Conservation (phyloP, 2,888 invertebrate species). For the Harpalus rufipes region DNA sequence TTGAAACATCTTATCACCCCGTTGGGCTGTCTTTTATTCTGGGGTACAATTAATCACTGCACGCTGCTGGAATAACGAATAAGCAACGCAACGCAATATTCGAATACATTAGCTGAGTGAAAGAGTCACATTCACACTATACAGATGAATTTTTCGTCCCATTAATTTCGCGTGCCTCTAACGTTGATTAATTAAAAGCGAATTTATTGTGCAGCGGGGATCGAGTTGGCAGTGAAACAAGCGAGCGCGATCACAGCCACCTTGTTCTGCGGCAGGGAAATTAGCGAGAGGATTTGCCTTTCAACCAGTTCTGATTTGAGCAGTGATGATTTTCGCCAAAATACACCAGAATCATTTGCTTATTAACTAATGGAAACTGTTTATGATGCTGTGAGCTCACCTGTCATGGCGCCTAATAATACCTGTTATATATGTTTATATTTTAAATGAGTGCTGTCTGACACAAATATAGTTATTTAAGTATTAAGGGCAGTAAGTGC, state of each 20-base stretch:
- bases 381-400: too few species aligned
- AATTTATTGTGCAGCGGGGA: constrained; percentile 58
- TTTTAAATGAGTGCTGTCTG: too few species aligned
- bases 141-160: constrained; percentile 52
- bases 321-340: neutral
- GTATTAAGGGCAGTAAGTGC: too few species aligned
- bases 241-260: constrained; percentile 41
- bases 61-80: constrained; percentile 4
- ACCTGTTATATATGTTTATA: too few species aligned
- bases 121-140: constrained; percentile 58
- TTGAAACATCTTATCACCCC: constrained; percentile 42
- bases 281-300: neutral
- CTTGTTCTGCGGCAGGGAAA: constrained; percentile 50
- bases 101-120: constrained; percentile 54
- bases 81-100: constrained; percentile 23
- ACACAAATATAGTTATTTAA: too few species aligned
- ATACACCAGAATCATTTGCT: neutral
- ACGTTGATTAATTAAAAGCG: constrained; percentile 64
- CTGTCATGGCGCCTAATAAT: too few species aligned
- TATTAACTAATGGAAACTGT: too few species aligned
- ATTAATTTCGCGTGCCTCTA: constrained; percentile 55
- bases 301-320: neutral
- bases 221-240: constrained; percentile 44
- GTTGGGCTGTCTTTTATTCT: constrained; percentile 34
- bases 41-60: constrained; percentile 36